These are phyloP conservation scores for Sebastolobus alascanus DNA, from an alignment of 2,797 vertebrate species.

Conservation along the genomic window DNA sequence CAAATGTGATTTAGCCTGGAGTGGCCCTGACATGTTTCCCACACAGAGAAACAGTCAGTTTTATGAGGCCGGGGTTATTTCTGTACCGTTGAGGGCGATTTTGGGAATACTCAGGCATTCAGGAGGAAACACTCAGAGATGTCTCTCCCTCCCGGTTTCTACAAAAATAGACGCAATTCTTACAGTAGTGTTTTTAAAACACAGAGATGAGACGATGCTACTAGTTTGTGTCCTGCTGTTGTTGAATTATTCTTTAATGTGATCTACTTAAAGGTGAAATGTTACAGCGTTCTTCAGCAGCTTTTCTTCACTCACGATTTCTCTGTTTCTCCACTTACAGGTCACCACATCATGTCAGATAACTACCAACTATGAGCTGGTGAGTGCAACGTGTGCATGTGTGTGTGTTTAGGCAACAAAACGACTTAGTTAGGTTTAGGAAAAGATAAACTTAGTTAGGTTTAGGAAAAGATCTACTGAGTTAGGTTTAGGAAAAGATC, in stretches of 20 bases:
- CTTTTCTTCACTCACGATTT: not conserved
- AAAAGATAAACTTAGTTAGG: too few species aligned
- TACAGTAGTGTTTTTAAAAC: slow-evolving; percentile 1
- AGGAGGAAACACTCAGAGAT: slow-evolving; percentile 37
- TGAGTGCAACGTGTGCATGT: slow-evolving; percentile 52
- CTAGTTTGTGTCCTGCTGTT: not conserved
- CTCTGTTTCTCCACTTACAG: slow-evolving; percentile 58
- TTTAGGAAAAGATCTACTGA: too few species aligned
- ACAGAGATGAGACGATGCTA: not conserved
- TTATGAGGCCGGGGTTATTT: slow-evolving; percentile 51
- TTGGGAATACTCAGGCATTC: slow-evolving; percentile 50
- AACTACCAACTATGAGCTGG: slow-evolving; percentile 77
- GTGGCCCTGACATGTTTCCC: slow-evolving; percentile 46
- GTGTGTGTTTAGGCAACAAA: not conserved
- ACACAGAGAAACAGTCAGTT: slow-evolving; percentile 14
- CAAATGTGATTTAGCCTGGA: slow-evolving; percentile 12
- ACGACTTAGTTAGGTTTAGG: too few species aligned
- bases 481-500: too few species aligned
- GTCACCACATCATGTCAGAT: slow-evolving; percentile 80
- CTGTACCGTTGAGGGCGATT: slow-evolving; percentile 26
- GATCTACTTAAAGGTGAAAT: not conserved
- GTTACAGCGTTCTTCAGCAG: not conserved
- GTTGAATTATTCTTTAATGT: not conserved
- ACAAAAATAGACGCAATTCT: slow-evolving; percentile 18
- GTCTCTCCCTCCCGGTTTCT: slow-evolving; percentile 15